Conservation (phyloP, 2,113 vertebrate genomes). For the Saguinus midas region DNA sequence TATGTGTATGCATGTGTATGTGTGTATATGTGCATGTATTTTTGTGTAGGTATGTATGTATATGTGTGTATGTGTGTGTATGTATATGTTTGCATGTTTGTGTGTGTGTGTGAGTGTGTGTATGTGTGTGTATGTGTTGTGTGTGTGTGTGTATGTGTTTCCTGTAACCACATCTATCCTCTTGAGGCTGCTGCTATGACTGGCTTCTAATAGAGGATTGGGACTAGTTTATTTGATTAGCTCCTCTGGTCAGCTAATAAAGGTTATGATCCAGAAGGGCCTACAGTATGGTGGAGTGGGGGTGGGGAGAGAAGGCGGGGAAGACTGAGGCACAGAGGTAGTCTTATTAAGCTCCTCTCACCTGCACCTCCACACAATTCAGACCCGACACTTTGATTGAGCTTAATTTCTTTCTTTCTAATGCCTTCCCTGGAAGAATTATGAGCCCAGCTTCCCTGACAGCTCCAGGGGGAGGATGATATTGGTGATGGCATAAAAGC, state of each 20-base stretch:
- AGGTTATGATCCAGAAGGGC: neutral
- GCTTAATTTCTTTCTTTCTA: conserved; percentile 80
- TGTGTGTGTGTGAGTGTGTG: accelerated
- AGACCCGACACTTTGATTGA: conserved; percentile 82
- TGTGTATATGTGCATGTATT: too few relatives aligned
- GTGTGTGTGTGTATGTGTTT: accelerated
- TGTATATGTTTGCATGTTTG: accelerated
- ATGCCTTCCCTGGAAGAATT: conserved; percentile 79
- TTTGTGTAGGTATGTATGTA: too few relatives aligned
- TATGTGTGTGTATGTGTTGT: too few relatives aligned
- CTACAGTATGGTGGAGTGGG: accelerated
- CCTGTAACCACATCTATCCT: neutral
- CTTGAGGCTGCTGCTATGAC: neutral
- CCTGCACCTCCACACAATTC: conserved; percentile 38
- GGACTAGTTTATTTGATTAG: conserved; percentile 3
- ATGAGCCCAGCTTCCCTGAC: conserved; percentile 75
- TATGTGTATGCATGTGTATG: too few relatives aligned
- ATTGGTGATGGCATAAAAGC: conserved; percentile 82
- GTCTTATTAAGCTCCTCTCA: neutral
- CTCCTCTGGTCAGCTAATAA: conserved; percentile 10
- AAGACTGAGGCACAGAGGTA: neutral
- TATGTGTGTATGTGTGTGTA: too few relatives aligned
- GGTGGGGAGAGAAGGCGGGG: neutral
- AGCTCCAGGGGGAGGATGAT: conserved; percentile 73
- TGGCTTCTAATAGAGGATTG: neutral